Percentiles rank a stretch among this genome's conserved stretches.
Evolutionary conservation across 2,888 invertebrate species (phyloP).

Genomic region (Nysson spinosus): DNA sequence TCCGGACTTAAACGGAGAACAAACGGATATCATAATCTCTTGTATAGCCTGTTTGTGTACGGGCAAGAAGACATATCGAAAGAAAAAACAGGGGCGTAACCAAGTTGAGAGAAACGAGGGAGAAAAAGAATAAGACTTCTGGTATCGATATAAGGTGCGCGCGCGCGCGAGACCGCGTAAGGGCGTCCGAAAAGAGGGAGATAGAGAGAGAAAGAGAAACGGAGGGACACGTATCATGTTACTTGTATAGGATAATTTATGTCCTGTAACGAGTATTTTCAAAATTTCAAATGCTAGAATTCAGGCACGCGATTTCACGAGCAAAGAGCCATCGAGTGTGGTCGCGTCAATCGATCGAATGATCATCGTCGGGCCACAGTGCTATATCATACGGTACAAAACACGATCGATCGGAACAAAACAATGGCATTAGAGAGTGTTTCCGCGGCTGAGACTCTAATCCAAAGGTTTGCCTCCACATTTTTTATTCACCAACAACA

Average conservation of each 20-base stretch:
- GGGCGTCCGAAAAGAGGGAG: background rate
- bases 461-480: slow-evolving; percentile 76
- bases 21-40: slow-evolving; percentile 1
- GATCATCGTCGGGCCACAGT: slow-evolving; percentile 67
- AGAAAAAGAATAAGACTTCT: slow-evolving; percentile 19
- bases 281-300: slow-evolving; percentile 63
- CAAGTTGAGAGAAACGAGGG: slow-evolving; percentile 13
- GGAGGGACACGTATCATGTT: slow-evolving; percentile 26
- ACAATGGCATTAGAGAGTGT: slow-evolving; percentile 77
- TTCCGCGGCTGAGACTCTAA: slow-evolving; percentile 76
- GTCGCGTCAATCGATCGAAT: slow-evolving; percentile 66
- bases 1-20: slow-evolving; percentile 19
- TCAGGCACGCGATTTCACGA: slow-evolving; percentile 58
- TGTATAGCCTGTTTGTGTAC: slow-evolving; percentile 32
- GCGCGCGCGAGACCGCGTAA: slow-evolving; percentile 30
- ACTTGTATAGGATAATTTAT: slow-evolving; percentile 42
- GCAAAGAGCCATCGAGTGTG: slow-evolving; percentile 61
- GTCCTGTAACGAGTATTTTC: slow-evolving; percentile 37
- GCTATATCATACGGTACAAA: slow-evolving; percentile 61
- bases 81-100: slow-evolving; percentile 28
- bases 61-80: slow-evolving; percentile 43
- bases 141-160: slow-evolving; percentile 9
- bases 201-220: slow-evolving; percentile 43
- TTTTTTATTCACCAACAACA: slow-evolving; percentile 66
- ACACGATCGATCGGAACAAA: slow-evolving; percentile 67